Conservation (phyloP, 2,888 invertebrate genomes). For the Agrilus biguttatus region DNA sequence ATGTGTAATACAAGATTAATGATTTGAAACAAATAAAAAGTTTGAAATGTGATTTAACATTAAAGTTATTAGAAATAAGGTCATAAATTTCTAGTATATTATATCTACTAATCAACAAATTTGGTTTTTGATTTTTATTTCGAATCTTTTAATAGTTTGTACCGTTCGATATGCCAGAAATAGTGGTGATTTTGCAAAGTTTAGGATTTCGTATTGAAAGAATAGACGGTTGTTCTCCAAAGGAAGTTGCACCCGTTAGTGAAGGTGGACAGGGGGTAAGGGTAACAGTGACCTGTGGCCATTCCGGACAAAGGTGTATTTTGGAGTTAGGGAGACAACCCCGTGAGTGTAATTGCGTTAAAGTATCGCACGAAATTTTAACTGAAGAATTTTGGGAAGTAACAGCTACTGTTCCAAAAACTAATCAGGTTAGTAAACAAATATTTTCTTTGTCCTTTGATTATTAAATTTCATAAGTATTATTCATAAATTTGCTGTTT, state of each 20-base stretch:
- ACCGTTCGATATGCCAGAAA: conserved; percentile 9
- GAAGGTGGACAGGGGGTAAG: conserved; percentile 5
- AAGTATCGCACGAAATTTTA: background rate
- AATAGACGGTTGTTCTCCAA: background rate
- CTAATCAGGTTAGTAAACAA: conserved; percentile 1
- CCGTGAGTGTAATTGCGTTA: conserved; percentile 5
- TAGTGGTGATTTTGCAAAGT: conserved; percentile 10
- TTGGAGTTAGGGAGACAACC: conserved; percentile 5
- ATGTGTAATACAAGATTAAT: too few species aligned
- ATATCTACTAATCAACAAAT: too few species aligned
- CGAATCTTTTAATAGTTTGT: too few species aligned
- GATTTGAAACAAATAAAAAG: too few species aligned
- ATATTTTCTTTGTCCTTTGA: background rate
- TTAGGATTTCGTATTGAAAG: conserved; percentile 11
- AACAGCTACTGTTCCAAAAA: conserved; percentile 3
- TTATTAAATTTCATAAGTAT: too few species aligned
- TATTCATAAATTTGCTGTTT: too few species aligned
- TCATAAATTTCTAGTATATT: too few species aligned
- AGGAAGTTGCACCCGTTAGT: conserved; percentile 3
- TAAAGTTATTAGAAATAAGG: too few species aligned
- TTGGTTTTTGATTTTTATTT: too few species aligned
- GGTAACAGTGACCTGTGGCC: conserved; percentile 5
- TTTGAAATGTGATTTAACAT: too few species aligned
- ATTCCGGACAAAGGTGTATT: conserved; percentile 7
- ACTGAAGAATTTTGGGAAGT: conserved; percentile 8